Evolutionary conservation across 1,140 invertebrate species (phyloP), one percentile per base, ranked within the genome.

Genomic region (Cryptotermes secundus): DNA sequence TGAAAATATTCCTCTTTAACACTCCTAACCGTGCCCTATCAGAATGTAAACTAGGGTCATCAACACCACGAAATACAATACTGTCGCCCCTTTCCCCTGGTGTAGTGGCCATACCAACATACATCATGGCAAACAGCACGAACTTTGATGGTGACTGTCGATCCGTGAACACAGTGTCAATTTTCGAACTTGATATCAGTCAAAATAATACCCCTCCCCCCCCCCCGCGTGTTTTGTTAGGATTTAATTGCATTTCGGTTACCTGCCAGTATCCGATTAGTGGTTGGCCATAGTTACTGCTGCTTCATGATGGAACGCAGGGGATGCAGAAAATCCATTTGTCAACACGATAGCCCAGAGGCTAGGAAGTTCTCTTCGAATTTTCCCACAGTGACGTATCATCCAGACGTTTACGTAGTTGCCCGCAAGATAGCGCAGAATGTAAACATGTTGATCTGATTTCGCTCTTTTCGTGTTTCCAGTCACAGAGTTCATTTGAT

Each of bases 281-380:
- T 31, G 59, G 59, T 72, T 72, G 4, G 59, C 59, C 59, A 31
- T 6, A 72, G 31, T n/a, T 31, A 9, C 31, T 31, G 9, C 6
- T 6, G 59, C 26, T 49, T 49, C 22, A 22, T 49, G 45, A 19
- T 49, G 45, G 26, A 12, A 31, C 59, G 31, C 59, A 7, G 31
- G 59, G 26, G 59, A 72, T 72, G n/a, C n/a, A 72, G 59, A 14
- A 72, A 72, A 72, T 72, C n/a, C 59, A 31, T 72, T 72, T 72
- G n/a, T 72, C 59, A 72, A n/a, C n/a, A 72, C 26, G 10, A 26
- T 72, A 26, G 6, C 26, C 2, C 26, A 9, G 9, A n/a, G 59
- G 45, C 6, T 31, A 31, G 59, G 59, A 31, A 26, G 59, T 19
- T 72, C 16, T 59, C 53, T 59, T 16, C 19, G 19, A 1, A 31